Evolutionary conservation across 2,797 vertebrate genomes (phyloP).

Genomic region (Gymnoscopelus braueri): DNA sequence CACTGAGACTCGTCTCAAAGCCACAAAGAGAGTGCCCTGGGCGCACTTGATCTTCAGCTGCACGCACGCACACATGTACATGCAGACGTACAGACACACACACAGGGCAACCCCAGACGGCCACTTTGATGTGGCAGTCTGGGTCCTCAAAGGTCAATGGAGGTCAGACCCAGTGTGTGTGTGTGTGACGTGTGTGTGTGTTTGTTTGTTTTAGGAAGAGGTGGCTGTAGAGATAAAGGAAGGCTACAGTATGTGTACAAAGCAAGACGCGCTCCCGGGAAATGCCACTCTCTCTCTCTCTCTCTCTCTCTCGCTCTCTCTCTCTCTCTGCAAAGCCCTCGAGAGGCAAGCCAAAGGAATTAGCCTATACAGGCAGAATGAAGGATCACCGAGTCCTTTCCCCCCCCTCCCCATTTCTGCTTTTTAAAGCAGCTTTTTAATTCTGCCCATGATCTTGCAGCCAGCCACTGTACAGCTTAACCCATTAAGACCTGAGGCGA

Average conservation of each 20-base stretch:
- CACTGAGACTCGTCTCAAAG: constrained; percentile 56
- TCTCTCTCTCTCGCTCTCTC: background rate
- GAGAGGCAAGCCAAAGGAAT: constrained; percentile 26
- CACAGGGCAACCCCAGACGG: constrained; percentile 28
- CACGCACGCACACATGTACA: background rate
- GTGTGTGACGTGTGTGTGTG: background rate
- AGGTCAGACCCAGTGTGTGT: constrained; percentile 28
- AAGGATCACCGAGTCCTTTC: constrained; percentile 32
- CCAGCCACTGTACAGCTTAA: constrained; percentile 23
- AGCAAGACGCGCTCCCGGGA: background rate
- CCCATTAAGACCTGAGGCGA: too few species aligned
- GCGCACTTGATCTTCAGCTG: constrained; percentile 39
- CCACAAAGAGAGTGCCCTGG: constrained; percentile 29
- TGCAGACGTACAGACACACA: background rate
- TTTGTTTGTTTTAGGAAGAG: background rate
- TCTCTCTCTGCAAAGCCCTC: constrained; percentile 9
- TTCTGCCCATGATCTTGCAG: constrained; percentile 26
- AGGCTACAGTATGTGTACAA: constrained; percentile 7
- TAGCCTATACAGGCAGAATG: constrained; percentile 8
- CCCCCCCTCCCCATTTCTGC: constrained; percentile 7
- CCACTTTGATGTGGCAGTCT: constrained; percentile 41
- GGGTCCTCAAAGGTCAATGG: constrained; percentile 48
- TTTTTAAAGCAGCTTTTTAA: constrained; percentile 50
- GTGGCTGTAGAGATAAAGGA: background rate
- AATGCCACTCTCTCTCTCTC: constrained; percentile 22